These are phyloP conservation scores for Celastrina argiolus DNA, from an alignment of 2,888 invertebrate genomes.

Conservation along the genomic window DNA sequence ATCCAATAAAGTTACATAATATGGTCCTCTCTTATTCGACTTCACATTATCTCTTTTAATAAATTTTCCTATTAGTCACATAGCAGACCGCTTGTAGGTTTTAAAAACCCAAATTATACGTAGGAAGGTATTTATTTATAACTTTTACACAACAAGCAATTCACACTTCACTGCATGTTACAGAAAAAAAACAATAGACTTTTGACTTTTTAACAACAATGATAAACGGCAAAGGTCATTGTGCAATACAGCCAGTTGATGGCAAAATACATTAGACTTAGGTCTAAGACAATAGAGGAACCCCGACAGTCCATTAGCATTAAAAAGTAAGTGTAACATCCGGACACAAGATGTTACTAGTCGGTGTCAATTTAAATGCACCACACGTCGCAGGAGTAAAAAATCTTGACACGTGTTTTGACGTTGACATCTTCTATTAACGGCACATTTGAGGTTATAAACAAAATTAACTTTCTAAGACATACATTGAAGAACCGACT, in stretches of 20 bases:
- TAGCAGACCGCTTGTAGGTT: too few species aligned
- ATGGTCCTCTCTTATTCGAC: too few species aligned
- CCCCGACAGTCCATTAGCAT: constrained; percentile 15
- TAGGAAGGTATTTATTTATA: too few species aligned
- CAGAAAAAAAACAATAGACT: neutral
- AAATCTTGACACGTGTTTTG: constrained; percentile 21
- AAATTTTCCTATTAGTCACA: too few species aligned
- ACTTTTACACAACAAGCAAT: neutral
- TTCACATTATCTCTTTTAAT: too few species aligned
- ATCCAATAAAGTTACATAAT: too few species aligned
- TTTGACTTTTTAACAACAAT: constrained; percentile 4
- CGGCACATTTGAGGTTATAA: neutral
- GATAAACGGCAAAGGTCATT: constrained; percentile 14
- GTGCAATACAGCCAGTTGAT: constrained; percentile 14
- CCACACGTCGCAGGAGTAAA: constrained; percentile 15
- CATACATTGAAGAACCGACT: neutral
- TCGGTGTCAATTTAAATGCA: constrained; percentile 23
- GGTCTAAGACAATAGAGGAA: constrained; percentile 15
- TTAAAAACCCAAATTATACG: too few species aligned
- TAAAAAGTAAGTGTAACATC: constrained; percentile 17
- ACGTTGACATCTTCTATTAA: constrained; percentile 16
- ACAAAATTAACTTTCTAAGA: neutral
- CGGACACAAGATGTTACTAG: constrained; percentile 16
- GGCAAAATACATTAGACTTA: constrained; percentile 15
- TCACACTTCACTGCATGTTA: neutral